These are phyloP conservation scores for Schrankia costaestrigalis DNA, from an alignment of 2,888 invertebrate genomes.

Conservation along the genomic window DNA sequence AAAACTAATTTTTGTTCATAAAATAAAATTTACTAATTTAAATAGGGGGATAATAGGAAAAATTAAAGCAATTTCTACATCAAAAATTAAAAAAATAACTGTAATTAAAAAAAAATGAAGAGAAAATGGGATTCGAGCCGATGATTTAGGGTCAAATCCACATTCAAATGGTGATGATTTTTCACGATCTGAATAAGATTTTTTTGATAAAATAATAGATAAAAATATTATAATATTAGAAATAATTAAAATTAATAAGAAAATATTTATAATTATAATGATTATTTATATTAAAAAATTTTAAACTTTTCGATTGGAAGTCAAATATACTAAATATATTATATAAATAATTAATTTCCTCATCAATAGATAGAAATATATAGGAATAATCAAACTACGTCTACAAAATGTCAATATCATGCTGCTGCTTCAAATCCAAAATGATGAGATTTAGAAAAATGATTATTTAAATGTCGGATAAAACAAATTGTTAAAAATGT, in stretches of 20 bases:
- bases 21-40: slow-evolving; percentile 47
- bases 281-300: slow-evolving; percentile 81
- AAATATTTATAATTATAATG: slow-evolving; percentile 53
- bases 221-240: slow-evolving; percentile 71
- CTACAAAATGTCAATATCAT: slow-evolving; percentile 69
- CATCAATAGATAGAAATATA: slow-evolving; percentile 85
- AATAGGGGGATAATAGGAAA: slow-evolving; percentile 77
- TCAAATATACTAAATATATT: slow-evolving; percentile 86
- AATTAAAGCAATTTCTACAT: slow-evolving; percentile 85
- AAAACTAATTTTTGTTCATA: slow-evolving; percentile 52
- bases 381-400: slow-evolving; percentile 61
- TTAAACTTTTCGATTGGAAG: slow-evolving; percentile 86
- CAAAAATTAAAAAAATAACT: slow-evolving; percentile 87
- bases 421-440: slow-evolving; percentile 66
- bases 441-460: slow-evolving; percentile 58
- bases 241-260: slow-evolving; percentile 58
- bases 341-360: slow-evolving; percentile 82
- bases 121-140: slow-evolving; percentile 61
- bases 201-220: slow-evolving; percentile 78
- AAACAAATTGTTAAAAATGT: slow-evolving; percentile 51
- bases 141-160: slow-evolving; percentile 63
- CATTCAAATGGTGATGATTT: slow-evolving; percentile 83
- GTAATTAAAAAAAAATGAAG: slow-evolving; percentile 84
- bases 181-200: slow-evolving; percentile 81
- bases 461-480: slow-evolving; percentile 51